A percentile compares a stretch with the other conserved stretches of the same genome.
These are phyloP conservation scores for Temnothorax ravouxi DNA, from an alignment of 2,888 invertebrate species.

Conservation along the genomic window DNA sequence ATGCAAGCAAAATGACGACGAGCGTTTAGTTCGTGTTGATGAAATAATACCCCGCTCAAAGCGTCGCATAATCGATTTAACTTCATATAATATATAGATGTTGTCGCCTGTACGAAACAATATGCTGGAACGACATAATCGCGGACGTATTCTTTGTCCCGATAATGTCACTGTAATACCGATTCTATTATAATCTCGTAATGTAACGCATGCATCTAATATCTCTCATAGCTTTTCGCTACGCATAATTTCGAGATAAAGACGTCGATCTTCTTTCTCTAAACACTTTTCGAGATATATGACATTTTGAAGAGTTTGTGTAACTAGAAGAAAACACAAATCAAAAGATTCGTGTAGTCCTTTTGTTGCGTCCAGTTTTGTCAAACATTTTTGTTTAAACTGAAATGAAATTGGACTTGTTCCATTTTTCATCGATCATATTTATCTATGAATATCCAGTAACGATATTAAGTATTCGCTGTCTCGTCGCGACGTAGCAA, in stretches of 20 bases:
- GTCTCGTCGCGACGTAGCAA: conserved; percentile 26
- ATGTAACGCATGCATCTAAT: background rate
- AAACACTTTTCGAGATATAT: background rate
- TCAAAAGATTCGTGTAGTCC: background rate
- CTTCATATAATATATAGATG: conserved; percentile 49
- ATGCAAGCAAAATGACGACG: conserved; percentile 37
- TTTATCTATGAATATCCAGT: conserved; percentile 25
- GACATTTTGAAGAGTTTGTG: background rate
- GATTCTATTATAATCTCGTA: background rate
- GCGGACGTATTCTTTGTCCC: conserved; percentile 36
- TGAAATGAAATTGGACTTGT: background rate
- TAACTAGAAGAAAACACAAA: background rate
- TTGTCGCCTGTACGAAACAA: conserved; percentile 28
- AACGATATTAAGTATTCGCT: conserved; percentile 46
- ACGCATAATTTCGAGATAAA: background rate
- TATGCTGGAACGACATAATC: conserved; percentile 14
- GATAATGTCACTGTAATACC: conserved; percentile 3
- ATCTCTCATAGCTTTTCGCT: background rate
- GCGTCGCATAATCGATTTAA: conserved; percentile 52
- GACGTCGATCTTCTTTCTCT: background rate
- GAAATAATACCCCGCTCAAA: conserved; percentile 55
- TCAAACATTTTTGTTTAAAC: background rate
- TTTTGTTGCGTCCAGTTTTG: background rate
- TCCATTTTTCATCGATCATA: conserved; percentile 16
- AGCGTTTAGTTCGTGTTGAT: conserved; percentile 57